Conservation (phyloP, 2,113 vertebrate genomes). For the Caloenas nicobarica region DNA sequence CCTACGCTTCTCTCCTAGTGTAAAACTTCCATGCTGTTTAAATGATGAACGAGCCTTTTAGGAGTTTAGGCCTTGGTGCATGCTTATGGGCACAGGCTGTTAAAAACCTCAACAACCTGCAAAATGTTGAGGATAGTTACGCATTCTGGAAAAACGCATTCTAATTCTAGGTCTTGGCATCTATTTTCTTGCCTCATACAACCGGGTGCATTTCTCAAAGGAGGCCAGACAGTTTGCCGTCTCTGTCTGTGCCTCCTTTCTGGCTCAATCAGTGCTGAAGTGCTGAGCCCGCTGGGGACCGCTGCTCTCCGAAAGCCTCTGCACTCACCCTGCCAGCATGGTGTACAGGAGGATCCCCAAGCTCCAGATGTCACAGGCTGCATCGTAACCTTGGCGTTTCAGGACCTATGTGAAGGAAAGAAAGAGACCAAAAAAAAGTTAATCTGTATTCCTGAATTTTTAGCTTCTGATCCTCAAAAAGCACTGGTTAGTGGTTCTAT, state of each 20-base stretch:
- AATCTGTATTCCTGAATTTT: not conserved
- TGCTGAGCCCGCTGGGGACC: not conserved
- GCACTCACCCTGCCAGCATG: conserved; percentile 90
- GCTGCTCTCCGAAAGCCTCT: not conserved
- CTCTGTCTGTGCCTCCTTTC: not conserved
- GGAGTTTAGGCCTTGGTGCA: not conserved
- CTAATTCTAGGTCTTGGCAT: not conserved
- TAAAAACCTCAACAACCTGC: not conserved
- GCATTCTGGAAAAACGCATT: not conserved
- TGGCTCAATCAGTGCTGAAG: not conserved
- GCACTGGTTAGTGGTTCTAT: not conserved
- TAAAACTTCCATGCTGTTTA: not conserved
- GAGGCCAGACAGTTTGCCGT: not conserved
- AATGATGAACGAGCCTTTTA: not conserved
- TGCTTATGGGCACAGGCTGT: not conserved
- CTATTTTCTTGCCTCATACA: not conserved
- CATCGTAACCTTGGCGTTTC: conserved; percentile 94
- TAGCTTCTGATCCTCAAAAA: not conserved
- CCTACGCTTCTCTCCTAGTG: not conserved
- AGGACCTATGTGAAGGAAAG: conserved; percentile 78
- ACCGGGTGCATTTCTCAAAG: not conserved
- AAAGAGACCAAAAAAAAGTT: not conserved
- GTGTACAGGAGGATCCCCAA: conserved; percentile 93
- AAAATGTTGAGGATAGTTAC: not conserved
- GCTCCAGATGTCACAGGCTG: conserved; percentile 96